Evolutionary conservation across 2,797 vertebrate species (phyloP), one percentile per base, ranked within the genome.

Genomic region (Cynopterus sphinx): DNA sequence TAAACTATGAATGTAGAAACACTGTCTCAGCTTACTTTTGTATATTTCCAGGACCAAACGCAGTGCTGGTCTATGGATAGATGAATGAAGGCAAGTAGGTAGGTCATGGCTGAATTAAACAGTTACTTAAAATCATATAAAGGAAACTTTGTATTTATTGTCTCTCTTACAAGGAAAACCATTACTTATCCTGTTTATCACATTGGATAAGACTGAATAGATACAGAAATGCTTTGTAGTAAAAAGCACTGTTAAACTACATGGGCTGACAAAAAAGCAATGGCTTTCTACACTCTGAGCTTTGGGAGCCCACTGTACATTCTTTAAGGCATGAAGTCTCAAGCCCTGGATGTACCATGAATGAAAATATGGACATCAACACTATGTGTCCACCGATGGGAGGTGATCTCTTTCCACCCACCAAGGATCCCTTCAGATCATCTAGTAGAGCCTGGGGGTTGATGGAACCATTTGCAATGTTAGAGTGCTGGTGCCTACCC

Each of bases 101-200:
- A 92, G 82, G 67, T 39, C 33, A 49, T 68, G 59, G 41, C 1
- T 55, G 17, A 93, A 68, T 89, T 70, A 93, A 97, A 78, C 24
- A 77, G 15, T 70, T 57, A 51, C 57, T 87, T 11, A 49, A 70
- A 67, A 55, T 74, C 70, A 16, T 51, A 71, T 36, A 53, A 84
- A 95, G 89, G 36, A 86, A 83, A 79, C 31, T 94, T 96, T 91
- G 19, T 75, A 89, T 67, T 96, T 95, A 83, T 95, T 85, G 90
- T 87, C 65, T 86, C 19, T 93, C 77, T 87, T 94, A 65, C 46
- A 87, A 90, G 57, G 13, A 33, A 95, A 84, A 91, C 55, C 31
- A 78, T 78, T 94, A 33, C 17, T 61, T 97, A 63, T 21, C 41
- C 43, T 13, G 53, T 51, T 90, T 77, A 77, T 61, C 51, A 83